Percentiles rank a stretch among this genome's conserved stretches.
phyloP scores from a whole-genome alignment of 2,797 vertebrate species.

The Sarcophilus harrisii region DNA sequence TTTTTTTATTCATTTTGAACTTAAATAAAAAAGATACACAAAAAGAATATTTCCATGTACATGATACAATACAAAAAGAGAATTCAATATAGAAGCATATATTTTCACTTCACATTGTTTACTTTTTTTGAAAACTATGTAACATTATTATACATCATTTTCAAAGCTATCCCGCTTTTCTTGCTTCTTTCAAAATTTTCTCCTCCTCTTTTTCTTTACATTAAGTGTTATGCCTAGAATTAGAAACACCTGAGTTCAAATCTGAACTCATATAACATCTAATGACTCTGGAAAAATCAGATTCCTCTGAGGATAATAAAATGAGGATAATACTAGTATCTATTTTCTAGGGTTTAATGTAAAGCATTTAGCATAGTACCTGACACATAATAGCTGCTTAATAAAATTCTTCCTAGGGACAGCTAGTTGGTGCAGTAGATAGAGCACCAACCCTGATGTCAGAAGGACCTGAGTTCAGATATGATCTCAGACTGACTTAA shows the following conservation, averaged over 20 bases:
- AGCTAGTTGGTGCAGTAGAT: no score
- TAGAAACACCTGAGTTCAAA: neutral
- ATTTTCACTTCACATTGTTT: neutral
- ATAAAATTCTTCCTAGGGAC: neutral
- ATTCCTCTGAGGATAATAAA: neutral
- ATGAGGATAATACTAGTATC: neutral
- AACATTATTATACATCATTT: neutral
- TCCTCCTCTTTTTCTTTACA: neutral
- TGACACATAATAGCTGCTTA: neutral
- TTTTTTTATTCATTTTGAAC: neutral
- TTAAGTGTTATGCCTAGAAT: neutral
- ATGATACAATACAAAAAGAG: neutral
- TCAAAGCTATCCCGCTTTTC: neutral
- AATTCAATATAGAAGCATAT: neutral
- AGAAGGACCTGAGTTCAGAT: no score
- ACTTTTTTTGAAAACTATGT: neutral
- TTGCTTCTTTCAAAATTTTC: neutral
- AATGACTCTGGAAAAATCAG: neutral
- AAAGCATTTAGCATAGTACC: neutral
- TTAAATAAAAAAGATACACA: neutral
- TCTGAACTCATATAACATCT: neutral
- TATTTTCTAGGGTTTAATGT: neutral
- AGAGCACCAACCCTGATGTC: no score
- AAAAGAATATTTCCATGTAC: neutral
- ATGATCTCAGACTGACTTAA: no score